A percentile compares a stretch with the other conserved stretches of the same genome.
Conservation (phyloP, 2,888 invertebrate genomes). For the Drosophila tanythrix region DNA sequence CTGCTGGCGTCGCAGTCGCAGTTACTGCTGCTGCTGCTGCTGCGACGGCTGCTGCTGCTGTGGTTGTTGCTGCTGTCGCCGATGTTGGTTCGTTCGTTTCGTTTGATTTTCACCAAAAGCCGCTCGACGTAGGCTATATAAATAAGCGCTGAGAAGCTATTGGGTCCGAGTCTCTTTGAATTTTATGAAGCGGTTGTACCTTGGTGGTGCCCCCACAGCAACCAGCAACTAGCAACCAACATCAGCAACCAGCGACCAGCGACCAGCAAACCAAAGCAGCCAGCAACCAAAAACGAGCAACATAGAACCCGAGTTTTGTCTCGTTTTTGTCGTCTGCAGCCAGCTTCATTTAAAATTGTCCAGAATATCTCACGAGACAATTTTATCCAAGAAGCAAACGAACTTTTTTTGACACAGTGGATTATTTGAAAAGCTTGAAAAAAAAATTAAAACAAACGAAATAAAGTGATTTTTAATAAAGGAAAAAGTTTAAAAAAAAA, state of each 20-base stretch:
- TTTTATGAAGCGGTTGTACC: conserved; percentile 85
- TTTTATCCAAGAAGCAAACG: conserved; percentile 58
- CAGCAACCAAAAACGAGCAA: conserved; percentile 40
- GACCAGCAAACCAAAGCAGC: conserved; percentile 31
- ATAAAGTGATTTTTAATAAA: conserved; percentile 29
- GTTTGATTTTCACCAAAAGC: conserved; percentile 81
- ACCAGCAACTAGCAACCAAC: conserved; percentile 46
- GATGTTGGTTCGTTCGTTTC: conserved; percentile 59
- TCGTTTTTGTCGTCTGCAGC: conserved; percentile 49
- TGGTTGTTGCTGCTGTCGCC: conserved; percentile 49
- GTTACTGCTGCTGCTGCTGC: conserved; percentile 40
- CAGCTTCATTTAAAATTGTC: conserved; percentile 57
- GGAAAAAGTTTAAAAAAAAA: conserved; percentile 30
- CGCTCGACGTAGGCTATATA: conserved; percentile 85
- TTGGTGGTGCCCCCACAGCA: conserved; percentile 74
- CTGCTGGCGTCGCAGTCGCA: conserved; percentile 9
- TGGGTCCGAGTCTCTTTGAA: conserved; percentile 85
- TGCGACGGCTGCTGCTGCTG: conserved; percentile 27
- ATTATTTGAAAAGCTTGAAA: conserved; percentile 40
- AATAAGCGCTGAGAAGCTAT: conserved; percentile 85
- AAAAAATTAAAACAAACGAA: conserved; percentile 22
- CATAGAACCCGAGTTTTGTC: conserved; percentile 57
- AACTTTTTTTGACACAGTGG: conserved; percentile 61
- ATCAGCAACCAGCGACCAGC: conserved; percentile 23
- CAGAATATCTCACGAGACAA: conserved; percentile 36